Conservation (phyloP, 2,113 vertebrate species). For the Barbus barbus region DNA sequence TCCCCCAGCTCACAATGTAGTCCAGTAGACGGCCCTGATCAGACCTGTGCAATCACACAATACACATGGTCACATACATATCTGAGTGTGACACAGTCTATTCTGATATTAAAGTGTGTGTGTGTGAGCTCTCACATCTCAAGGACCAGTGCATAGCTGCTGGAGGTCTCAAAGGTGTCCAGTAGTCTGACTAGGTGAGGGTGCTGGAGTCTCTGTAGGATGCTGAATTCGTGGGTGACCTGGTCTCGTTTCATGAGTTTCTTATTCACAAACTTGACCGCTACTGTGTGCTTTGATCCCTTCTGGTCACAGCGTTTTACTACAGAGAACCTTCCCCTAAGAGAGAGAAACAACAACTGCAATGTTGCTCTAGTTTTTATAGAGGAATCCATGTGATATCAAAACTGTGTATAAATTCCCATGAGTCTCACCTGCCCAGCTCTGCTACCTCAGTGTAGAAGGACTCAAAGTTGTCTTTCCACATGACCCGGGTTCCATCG, state of each 20-base stretch:
- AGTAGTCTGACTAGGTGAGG: conserved; percentile 88
- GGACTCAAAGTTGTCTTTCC: conserved; percentile 96
- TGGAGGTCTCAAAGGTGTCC: conserved; percentile 91
- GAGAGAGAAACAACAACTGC: neutral
- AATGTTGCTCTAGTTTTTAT: neutral
- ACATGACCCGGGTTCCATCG: conserved; percentile 91
- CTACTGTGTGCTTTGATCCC: conserved; percentile 86
- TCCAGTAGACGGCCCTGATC: conserved; percentile 96
- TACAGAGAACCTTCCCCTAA: conserved; percentile 94
- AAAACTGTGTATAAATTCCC: neutral
- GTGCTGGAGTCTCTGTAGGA: conserved; percentile 92
- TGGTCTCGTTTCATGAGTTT: conserved; percentile 95
- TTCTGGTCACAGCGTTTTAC: conserved; percentile 94
- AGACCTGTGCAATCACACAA: conserved; percentile 76
- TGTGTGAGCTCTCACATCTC: conserved; percentile 83
- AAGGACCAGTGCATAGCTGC: conserved; percentile 88
- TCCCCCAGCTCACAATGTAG: conserved; percentile 95
- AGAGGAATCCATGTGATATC: neutral
- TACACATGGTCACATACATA: neutral
- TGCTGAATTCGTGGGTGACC: conserved; percentile 90
- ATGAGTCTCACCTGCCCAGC: conserved; percentile 87
- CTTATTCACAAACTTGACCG: conserved; percentile 96
- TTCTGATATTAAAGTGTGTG: neutral
- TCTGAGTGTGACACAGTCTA: neutral
- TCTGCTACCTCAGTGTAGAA: conserved; percentile 93